These are phyloP conservation scores for Halcyon malimbica DNA, from an alignment of 2,113 vertebrate species.

Conservation along the genomic window DNA sequence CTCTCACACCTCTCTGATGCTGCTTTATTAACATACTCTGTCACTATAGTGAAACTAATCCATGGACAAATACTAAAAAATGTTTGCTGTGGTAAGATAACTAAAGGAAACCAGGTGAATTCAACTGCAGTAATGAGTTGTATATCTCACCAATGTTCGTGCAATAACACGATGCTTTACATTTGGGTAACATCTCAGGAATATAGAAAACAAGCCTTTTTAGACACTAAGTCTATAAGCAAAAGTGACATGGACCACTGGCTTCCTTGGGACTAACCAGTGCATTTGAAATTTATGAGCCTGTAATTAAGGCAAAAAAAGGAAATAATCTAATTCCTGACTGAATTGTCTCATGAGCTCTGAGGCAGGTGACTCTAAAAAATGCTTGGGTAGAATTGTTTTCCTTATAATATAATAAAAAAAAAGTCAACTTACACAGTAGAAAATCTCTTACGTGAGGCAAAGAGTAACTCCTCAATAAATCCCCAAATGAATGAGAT, in stretches of 20 bases:
- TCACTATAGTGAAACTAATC: neutral
- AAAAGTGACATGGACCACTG: neutral
- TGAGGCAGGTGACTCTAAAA: neutral
- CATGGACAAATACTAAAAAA: neutral
- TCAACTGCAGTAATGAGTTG: neutral
- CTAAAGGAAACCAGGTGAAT: neutral
- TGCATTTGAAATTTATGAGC: neutral
- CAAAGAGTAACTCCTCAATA: neutral
- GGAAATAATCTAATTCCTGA: neutral
- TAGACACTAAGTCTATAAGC: neutral
- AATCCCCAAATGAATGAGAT: neutral
- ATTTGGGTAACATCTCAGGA: neutral
- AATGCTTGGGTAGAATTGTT: neutral
- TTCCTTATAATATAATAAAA: neutral
- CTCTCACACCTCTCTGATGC: neutral
- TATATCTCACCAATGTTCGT: neutral
- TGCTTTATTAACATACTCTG: neutral
- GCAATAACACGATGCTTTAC: neutral
- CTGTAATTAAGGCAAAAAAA: neutral
- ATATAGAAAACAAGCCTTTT: neutral
- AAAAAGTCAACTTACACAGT: neutral
- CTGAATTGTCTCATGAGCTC: neutral
- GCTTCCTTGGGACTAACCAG: neutral
- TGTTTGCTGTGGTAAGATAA: conserved; percentile 1
- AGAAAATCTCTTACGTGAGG: neutral